Base-by-base conservation (phyloP, 2,113 vertebrate species). In the Nothoprocta pentlandii region DNA sequence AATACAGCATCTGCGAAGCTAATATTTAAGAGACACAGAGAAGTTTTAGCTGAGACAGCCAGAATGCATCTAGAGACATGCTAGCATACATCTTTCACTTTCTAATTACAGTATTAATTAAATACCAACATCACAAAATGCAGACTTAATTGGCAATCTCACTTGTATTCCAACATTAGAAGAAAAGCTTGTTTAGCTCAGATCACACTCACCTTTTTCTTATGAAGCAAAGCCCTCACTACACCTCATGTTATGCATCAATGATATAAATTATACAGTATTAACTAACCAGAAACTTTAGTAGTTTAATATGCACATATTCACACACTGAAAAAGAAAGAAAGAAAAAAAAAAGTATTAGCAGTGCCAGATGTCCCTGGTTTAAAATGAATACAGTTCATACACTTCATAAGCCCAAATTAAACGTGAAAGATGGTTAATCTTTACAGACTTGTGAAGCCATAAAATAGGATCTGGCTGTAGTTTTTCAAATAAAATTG, bases 241-340 rank as follows among this genome's bases (percentile, higher is more conserved):
- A 91, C 95, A 32, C 5, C 2, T 84, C 12, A 36, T 46, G 8
- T 77, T 56, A 16, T 23, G 75, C 54, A 9, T 39, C 92, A 76
- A 25, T 42, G 34, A 36, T 93, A 80, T 88, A 63, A 79, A 89
- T 73, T 62, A 68, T 26, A 54, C n/a, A 94, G 7, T 36, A 66
- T 58, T 68, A 95, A 87, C 10, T 56, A 47, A 79, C 23, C 28
- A 88, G 32, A 85, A 80, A 73, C 42, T 87, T 8, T 41, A 49
- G 22, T 66, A 91, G 76, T 42, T 49, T 80, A 87, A 61, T 73
- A 93, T 66, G 44, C 32, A 82, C n/a, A 61, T 49, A 87, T 67
- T 89, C 54, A 85, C 53, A 83, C 87, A 79, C 8, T 93, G 25
- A 94, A 69, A 95, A 96, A 73, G 62, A 46, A 49, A 49, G 22